Evolutionary conservation across 2,113 vertebrate species (phyloP).

Genomic region (Vidua macroura): DNA sequence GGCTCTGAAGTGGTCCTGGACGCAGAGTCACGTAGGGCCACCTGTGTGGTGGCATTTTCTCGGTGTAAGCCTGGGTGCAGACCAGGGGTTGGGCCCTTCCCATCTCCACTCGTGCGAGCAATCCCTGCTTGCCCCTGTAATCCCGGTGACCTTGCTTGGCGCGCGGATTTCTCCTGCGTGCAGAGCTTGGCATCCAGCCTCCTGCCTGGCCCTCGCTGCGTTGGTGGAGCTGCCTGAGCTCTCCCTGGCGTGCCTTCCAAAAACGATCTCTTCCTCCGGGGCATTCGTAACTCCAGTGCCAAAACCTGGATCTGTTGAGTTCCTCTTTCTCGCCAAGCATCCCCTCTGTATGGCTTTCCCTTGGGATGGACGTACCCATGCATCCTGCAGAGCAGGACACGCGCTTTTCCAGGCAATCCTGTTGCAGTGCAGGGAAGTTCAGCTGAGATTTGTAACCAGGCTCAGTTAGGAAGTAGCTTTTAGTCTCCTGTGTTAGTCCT

Average conservation of each 20-base stretch:
- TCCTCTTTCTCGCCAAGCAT: background rate
- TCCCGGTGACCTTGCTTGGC: background rate
- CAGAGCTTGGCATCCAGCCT: background rate
- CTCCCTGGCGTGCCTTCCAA: background rate
- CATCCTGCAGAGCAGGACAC: fast-evolving
- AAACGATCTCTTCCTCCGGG: background rate
- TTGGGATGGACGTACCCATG: fast-evolving
- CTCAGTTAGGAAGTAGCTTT: background rate
- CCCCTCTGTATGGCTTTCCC: background rate
- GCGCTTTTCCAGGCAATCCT: background rate
- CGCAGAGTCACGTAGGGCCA: fast-evolving
- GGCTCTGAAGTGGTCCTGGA: background rate
- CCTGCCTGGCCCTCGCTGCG: background rate
- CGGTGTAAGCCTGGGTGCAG: background rate
- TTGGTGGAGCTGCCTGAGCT: background rate
- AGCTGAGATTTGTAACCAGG: background rate
- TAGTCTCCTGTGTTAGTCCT: background rate
- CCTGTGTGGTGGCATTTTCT: background rate
- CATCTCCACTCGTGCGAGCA: background rate
- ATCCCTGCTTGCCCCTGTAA: background rate
- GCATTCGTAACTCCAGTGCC: fast-evolving
- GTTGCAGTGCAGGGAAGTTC: background rate
- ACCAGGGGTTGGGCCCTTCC: background rate
- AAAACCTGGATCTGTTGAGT: background rate
- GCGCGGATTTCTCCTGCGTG: background rate